A percentile compares a stretch with the other conserved stretches of the same genome.
Conservation (phyloP, 2,797 vertebrate species). For the Sebastes minor region DNA sequence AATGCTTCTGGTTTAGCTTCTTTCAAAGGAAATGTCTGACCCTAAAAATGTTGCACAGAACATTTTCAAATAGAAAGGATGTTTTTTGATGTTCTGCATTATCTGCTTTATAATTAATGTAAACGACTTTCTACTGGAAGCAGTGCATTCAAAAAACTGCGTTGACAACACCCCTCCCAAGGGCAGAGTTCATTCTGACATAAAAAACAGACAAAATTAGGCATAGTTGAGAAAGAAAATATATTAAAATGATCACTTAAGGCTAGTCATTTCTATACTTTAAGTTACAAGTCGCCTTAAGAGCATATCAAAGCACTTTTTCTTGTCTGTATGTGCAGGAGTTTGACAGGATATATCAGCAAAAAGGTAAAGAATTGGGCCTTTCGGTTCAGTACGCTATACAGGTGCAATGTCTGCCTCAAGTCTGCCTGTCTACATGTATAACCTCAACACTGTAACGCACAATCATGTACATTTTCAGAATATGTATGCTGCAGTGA, state of each 20-base stretch:
- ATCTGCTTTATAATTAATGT: background rate
- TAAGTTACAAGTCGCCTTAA: background rate
- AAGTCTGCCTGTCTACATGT: background rate
- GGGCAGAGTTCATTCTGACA: background rate
- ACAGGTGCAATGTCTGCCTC: background rate
- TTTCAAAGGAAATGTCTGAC: background rate
- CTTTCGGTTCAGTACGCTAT: background rate
- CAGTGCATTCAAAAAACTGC: background rate
- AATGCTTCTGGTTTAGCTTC: background rate
- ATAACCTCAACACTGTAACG: too few relatives aligned
- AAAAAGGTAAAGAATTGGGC: background rate
- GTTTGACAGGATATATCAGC: background rate
- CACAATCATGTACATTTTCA: too few relatives aligned
- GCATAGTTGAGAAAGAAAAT: background rate
- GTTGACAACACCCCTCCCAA: background rate
- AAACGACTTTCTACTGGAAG: background rate
- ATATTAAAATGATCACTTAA: background rate
- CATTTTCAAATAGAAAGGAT: background rate
- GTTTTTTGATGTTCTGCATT: background rate
- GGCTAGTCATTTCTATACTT: background rate
- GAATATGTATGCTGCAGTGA: too few relatives aligned
- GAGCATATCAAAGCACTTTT: background rate
- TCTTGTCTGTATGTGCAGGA: background rate
- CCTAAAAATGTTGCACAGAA: background rate
- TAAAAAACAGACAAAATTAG: background rate